Percentiles rank a stretch among this genome's conserved stretches.
Conservation (phyloP, 2,113 vertebrate species). For the Callithrix jacchus region DNA sequence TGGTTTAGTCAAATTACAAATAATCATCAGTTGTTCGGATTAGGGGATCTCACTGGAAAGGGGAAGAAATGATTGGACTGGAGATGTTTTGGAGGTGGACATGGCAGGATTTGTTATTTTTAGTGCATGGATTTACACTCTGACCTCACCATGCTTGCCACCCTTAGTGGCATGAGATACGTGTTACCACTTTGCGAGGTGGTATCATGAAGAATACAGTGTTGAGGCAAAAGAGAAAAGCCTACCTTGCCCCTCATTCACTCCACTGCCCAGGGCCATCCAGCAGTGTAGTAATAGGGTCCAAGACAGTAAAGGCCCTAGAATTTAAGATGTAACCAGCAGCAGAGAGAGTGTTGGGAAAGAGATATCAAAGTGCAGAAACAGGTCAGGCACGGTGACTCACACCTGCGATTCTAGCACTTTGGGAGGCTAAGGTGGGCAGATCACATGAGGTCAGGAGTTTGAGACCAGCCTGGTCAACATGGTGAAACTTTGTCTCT, state of each 20-base stretch:
- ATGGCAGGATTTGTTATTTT: background rate
- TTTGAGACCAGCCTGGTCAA: too few relatives aligned
- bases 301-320: background rate
- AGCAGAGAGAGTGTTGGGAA: background rate
- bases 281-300: too few relatives aligned
- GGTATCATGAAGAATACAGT: background rate
- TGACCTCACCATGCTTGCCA: background rate
- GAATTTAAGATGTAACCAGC: background rate
- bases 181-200: accelerated
- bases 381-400: too few relatives aligned
- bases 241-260: accelerated
- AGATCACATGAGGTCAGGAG: too few relatives aligned
- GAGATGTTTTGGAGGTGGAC: background rate
- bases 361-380: background rate
- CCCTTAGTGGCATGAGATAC: background rate
- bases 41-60: background rate
- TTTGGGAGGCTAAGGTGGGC: too few relatives aligned
- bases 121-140: background rate
- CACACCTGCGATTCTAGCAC: too few relatives aligned
- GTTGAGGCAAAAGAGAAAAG: accelerated
- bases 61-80: background rate
- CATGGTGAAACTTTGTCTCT: too few relatives aligned
- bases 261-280: too few relatives aligned
- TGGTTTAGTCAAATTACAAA: background rate
- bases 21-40: background rate